These are phyloP conservation scores for Tenodera sinensis DNA, from an alignment of 2,888 invertebrate genomes.

Conservation along the genomic window DNA sequence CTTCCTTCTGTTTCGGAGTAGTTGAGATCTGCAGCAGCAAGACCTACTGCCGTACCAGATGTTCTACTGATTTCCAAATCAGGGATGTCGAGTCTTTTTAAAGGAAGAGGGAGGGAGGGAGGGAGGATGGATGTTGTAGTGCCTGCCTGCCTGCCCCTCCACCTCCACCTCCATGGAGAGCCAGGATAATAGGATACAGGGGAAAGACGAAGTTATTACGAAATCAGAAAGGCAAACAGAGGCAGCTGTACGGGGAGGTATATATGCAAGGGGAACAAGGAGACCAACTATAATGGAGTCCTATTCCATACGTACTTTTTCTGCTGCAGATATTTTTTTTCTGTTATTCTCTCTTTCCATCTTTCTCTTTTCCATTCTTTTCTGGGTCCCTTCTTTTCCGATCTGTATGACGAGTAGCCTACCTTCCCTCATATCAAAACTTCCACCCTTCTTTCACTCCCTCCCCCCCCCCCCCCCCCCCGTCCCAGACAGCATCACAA, in stretches of 20 bases:
- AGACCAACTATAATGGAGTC: slow-evolving; percentile 6
- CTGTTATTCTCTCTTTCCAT: background rate
- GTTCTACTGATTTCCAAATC: slow-evolving; percentile 29
- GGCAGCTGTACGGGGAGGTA: background rate
- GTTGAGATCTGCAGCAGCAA: background rate
- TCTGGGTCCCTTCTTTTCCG: background rate
- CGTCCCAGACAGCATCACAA: background rate
- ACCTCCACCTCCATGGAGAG: background rate
- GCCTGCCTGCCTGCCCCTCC: background rate
- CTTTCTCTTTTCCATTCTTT: background rate
- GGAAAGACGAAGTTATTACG: slow-evolving; percentile 23
- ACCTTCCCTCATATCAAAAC: background rate
- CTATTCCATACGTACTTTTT: background rate
- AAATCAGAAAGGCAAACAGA: slow-evolving; percentile 28
- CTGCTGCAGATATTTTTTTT: background rate
- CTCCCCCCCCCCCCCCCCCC: too few species aligned
- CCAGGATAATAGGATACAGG: slow-evolving; percentile 20
- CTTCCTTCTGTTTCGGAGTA: background rate
- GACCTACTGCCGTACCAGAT: slow-evolving; percentile 19
- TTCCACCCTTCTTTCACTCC: background rate
- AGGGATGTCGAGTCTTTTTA: slow-evolving; percentile 22
- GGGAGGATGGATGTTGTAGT: background rate
- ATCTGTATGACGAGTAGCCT: slow-evolving; percentile 2
- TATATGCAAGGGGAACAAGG: background rate
- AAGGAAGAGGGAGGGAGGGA: background rate